A percentile compares a stretch with the other conserved stretches of the same genome.
Conservation (phyloP, 64 coral and sea anemone genomes). For the Montipora capricornis region DNA sequence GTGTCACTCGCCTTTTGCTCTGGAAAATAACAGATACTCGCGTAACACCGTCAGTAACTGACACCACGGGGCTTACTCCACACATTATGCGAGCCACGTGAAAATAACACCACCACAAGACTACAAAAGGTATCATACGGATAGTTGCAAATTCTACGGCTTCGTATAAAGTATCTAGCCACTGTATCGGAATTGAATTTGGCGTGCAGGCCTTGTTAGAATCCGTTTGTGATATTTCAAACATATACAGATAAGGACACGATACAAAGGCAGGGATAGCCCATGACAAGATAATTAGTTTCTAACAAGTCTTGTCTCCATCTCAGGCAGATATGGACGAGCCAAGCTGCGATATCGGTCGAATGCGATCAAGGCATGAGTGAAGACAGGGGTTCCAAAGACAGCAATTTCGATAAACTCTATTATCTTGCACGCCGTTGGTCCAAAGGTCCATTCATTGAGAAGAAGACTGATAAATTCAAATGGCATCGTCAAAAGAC, state of each 20-base stretch:
- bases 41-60: too few species aligned
- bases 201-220: slow-evolving; percentile 14
- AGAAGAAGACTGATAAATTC: slow-evolving; percentile 30
- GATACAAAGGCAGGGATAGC: slow-evolving; percentile 11
- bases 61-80: not conserved
- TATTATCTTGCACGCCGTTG: slow-evolving; percentile 27
- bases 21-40: not conserved
- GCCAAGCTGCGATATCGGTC: too few species aligned
- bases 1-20: too few species aligned
- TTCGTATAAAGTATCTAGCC: slow-evolving; percentile 58
- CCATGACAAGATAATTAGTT: slow-evolving; percentile 42
- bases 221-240: not conserved
- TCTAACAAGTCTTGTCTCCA: not conserved
- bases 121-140: slow-evolving; percentile 8
- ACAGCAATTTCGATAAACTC: not conserved
- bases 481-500: slow-evolving; percentile 59
- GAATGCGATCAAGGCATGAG: too few species aligned
- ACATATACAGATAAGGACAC: slow-evolving; percentile 54
- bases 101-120: slow-evolving; percentile 16
- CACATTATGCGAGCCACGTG: not conserved
- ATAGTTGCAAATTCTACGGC: not conserved
- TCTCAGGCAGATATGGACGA: too few species aligned
- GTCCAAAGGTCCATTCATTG: slow-evolving; percentile 36
- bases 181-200: slow-evolving; percentile 1
- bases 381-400: too few species aligned